A percentile compares a stretch with the other conserved stretches of the same genome.
Conservation (phyloP, 2,797 vertebrate species). For the Hydrophis major region DNA sequence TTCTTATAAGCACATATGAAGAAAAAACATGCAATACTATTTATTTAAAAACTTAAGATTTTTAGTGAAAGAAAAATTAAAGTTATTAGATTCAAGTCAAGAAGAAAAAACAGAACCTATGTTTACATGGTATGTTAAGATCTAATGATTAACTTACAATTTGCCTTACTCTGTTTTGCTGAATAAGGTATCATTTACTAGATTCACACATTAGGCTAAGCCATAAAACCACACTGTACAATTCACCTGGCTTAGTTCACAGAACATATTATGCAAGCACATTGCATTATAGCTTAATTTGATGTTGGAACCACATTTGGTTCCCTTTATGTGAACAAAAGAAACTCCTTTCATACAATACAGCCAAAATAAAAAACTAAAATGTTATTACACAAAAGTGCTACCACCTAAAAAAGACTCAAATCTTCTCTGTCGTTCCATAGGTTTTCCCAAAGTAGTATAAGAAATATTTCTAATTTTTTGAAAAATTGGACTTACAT, state of each 20-base stretch:
- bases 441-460: background rate
- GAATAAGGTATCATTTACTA: background rate
- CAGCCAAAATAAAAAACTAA: background rate
- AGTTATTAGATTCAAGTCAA: background rate
- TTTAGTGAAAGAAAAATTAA: background rate
- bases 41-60: background rate
- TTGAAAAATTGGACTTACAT: slow-evolving; percentile 78
- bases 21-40: background rate
- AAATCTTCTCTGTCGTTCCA: background rate
- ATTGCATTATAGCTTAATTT: background rate
- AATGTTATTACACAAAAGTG: background rate
- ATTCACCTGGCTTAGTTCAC: background rate
- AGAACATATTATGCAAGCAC: background rate
- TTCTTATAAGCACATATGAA: background rate
- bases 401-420: background rate
- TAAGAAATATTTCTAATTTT: background rate
- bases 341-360: background rate
- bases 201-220: background rate
- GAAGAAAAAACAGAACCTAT: background rate
- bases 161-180: background rate
- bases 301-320: background rate
- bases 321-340: background rate
- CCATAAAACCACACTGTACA: background rate
- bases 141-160: background rate
- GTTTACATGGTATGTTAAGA: background rate